These are phyloP conservation scores for Nothocercus nigrocapillus DNA, from an alignment of 2,113 vertebrate species.

Conservation along the genomic window DNA sequence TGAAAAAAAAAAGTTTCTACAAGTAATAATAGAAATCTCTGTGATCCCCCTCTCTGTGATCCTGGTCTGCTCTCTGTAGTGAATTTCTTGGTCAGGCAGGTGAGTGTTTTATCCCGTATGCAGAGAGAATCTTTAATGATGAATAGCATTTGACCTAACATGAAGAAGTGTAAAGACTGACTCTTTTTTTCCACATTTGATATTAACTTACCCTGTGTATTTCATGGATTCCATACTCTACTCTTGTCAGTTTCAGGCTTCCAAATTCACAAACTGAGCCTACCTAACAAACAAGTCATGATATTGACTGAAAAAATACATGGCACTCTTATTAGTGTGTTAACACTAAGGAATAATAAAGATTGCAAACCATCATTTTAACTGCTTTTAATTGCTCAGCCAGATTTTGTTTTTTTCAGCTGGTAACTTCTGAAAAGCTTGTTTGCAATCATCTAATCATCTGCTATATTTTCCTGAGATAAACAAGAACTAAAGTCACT, in stretches of 20 bases:
- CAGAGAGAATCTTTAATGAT: not conserved
- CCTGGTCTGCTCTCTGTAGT: not conserved
- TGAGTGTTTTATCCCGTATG: not conserved
- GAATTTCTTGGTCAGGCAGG: not conserved
- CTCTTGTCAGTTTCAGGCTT: not conserved
- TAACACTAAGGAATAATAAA: not conserved
- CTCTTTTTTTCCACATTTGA: not conserved
- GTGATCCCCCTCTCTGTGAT: not conserved
- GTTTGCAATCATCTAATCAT: too few relatives aligned
- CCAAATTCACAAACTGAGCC: not conserved
- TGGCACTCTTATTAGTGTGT: not conserved
- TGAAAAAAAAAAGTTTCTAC: not conserved
- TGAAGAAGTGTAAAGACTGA: not conserved
- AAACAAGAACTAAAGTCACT: not conserved
- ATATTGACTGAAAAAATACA: not conserved
- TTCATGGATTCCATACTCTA: not conserved
- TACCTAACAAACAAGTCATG: not conserved
- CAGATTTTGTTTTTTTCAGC: too few relatives aligned
- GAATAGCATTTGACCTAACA: not conserved
- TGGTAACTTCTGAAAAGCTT: too few relatives aligned
- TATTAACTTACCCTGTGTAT: not conserved
- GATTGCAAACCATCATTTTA: not conserved
- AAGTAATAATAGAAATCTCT: not conserved
- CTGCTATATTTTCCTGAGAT: too few relatives aligned
- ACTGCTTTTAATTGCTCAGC: too few relatives aligned